Percentiles rank a stretch among this genome's conserved stretches.
Conservation (phyloP, 2,888 invertebrate species). For the Axea sp. region DNA sequence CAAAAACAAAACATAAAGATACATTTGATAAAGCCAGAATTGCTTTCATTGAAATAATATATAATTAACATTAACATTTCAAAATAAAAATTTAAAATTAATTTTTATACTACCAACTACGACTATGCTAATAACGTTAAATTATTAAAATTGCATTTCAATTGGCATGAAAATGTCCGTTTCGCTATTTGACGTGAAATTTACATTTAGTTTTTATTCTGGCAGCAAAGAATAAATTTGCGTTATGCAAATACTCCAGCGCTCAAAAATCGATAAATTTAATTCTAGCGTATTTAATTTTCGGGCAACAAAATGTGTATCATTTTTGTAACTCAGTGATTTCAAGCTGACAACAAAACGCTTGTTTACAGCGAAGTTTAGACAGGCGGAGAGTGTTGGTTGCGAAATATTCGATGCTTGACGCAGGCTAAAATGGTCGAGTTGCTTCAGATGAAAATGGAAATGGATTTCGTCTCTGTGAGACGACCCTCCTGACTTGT, state of each 20-base stretch:
- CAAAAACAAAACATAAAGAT: no score
- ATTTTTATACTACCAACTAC: no score
- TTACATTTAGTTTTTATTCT: conserved; percentile 6
- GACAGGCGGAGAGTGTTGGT: conserved; percentile 50
- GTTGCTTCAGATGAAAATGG: conserved; percentile 59
- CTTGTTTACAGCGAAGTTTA: conserved; percentile 54
- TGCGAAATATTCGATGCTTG: conserved; percentile 56
- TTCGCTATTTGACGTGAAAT: no score
- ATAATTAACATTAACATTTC: no score
- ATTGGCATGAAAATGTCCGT: no score
- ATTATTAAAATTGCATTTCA: no score
- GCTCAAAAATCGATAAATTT: conserved; percentile 25
- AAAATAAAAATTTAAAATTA: no score
- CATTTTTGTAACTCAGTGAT: conserved; percentile 27
- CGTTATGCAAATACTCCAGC: conserved; percentile 9
- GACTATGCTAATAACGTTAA: no score
- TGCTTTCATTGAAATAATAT: no score
- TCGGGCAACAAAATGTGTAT: conserved; percentile 1
- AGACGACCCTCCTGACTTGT: conserved; percentile 55
- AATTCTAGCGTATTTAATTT: conserved; percentile 6
- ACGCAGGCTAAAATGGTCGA: conserved; percentile 56
- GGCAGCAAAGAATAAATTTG: conserved; percentile 15
- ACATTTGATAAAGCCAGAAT: no score
- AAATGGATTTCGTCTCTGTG: conserved; percentile 55
- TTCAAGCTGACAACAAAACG: conserved; percentile 51